Evolutionary conservation across 2,113 vertebrate genomes (phyloP).

Genomic region (Prunella himalayana): DNA sequence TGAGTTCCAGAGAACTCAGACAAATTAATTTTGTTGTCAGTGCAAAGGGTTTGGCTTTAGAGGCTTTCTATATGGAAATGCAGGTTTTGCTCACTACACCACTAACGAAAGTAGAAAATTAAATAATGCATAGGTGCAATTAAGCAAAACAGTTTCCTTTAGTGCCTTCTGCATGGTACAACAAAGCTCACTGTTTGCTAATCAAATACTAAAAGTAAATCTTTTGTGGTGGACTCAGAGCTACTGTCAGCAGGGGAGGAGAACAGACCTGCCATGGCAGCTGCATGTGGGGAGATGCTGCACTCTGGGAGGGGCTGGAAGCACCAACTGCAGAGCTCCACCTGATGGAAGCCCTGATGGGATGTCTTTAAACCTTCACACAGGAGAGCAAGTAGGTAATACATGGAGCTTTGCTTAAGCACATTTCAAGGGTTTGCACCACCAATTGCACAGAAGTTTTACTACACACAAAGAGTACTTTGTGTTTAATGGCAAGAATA

Average conservation of each 20-base stretch:
- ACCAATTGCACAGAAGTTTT: not conserved
- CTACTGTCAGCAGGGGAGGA: not conserved
- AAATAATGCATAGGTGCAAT: not conserved
- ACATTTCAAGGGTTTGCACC: not conserved
- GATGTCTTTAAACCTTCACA: not conserved
- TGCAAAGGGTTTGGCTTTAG: not conserved
- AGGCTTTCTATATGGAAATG: not conserved
- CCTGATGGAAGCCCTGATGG: not conserved
- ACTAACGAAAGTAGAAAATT: not conserved
- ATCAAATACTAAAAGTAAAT: not conserved
- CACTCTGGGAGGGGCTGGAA: not conserved
- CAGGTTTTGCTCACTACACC: not conserved
- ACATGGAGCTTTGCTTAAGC: not conserved
- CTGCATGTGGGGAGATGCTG: accelerated
- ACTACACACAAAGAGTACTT: not conserved
- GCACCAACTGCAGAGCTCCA: not conserved
- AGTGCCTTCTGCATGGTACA: not conserved
- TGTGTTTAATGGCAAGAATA: not conserved
- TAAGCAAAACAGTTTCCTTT: not conserved
- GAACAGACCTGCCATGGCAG: not conserved
- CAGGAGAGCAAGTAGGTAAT: not conserved
- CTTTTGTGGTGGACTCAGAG: not conserved
- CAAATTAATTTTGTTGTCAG: not conserved
- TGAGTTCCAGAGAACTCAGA: not conserved
- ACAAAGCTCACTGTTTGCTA: not conserved